These are phyloP conservation scores for Sarcophaga caerulescens DNA, from an alignment of 2,888 invertebrate species.

Conservation along the genomic window DNA sequence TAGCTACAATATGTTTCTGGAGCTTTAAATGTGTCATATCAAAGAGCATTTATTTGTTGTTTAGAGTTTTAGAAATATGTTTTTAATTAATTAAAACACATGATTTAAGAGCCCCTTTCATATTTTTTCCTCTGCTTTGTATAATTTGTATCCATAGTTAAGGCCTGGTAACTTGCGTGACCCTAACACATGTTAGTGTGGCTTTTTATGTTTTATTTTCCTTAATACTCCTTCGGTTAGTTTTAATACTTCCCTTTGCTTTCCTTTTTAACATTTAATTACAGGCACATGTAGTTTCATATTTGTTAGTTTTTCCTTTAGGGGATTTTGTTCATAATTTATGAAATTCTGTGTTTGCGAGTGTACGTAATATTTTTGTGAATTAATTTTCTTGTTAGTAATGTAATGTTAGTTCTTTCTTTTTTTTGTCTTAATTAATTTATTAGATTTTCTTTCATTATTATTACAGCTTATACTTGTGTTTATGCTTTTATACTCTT, in stretches of 20 bases:
- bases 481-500: too few relatives aligned
- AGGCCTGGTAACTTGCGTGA: not conserved
- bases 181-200: too few relatives aligned
- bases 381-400: conserved; percentile 43
- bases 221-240: too few relatives aligned
- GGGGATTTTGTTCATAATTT: conserved; percentile 32
- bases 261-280: too few relatives aligned
- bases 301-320: not conserved
- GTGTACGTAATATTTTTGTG: not conserved
- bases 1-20: too few relatives aligned
- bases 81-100: conserved; percentile 67
- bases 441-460: conserved; percentile 27
- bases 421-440: conserved; percentile 19
- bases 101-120: conserved; percentile 45
- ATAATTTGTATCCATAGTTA: conserved; percentile 1
- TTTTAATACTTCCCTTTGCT: too few relatives aligned
- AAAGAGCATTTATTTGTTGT: conserved; percentile 11
- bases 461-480: not conserved
- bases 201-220: too few relatives aligned
- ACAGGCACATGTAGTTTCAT: too few relatives aligned
- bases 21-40: not conserved
- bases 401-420: conserved; percentile 14
- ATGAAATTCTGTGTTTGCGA: not conserved
- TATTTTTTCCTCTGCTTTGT: not conserved
- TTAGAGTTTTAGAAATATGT: conserved; percentile 14